Percentiles rank a stretch among this genome's conserved stretches.
These are phyloP conservation scores for Pseudorasbora parva DNA, from an alignment of 2,113 vertebrate genomes.

Conservation along the genomic window DNA sequence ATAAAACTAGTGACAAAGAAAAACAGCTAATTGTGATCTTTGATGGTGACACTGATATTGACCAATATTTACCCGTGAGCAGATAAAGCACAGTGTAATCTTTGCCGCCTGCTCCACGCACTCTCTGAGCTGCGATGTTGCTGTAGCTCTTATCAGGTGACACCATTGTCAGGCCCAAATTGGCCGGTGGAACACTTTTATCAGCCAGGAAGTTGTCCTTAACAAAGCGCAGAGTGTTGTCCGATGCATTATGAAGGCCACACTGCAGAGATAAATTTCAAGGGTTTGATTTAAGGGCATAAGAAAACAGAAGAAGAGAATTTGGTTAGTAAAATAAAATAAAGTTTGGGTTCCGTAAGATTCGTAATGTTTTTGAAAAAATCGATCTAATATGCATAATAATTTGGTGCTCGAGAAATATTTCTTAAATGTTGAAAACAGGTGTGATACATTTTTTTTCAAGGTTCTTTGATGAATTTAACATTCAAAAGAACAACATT, in stretches of 20 bases:
- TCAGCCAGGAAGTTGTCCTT: slow-evolving; percentile 81
- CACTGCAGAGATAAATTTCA: slow-evolving; percentile 64
- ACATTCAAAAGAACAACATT: too few relatives aligned
- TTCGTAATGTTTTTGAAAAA: neutral
- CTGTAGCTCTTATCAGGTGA: slow-evolving; percentile 72
- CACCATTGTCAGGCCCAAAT: slow-evolving; percentile 62
- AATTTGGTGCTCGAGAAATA: neutral
- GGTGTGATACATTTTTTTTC: too few relatives aligned
- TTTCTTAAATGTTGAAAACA: too few relatives aligned
- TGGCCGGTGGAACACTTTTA: slow-evolving; percentile 63
- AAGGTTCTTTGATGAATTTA: too few relatives aligned
- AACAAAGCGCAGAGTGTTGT: slow-evolving; percentile 75
- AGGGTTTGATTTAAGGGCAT: neutral
- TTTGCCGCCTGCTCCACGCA: slow-evolving; percentile 58
- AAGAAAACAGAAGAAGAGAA: neutral
- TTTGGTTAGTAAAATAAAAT: neutral
- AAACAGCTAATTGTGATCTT: neutral
- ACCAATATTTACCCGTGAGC: slow-evolving; percentile 69
- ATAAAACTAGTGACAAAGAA: neutral
- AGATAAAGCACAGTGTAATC: slow-evolving; percentile 76
- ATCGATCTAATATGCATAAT: neutral
- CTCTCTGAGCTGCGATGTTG: slow-evolving; percentile 71
- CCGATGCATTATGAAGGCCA: slow-evolving; percentile 76
- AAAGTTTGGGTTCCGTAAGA: neutral
- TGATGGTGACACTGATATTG: neutral